Base-by-base conservation (phyloP, 2,113 vertebrate species). In the Ctenodactylus gundi region DNA sequence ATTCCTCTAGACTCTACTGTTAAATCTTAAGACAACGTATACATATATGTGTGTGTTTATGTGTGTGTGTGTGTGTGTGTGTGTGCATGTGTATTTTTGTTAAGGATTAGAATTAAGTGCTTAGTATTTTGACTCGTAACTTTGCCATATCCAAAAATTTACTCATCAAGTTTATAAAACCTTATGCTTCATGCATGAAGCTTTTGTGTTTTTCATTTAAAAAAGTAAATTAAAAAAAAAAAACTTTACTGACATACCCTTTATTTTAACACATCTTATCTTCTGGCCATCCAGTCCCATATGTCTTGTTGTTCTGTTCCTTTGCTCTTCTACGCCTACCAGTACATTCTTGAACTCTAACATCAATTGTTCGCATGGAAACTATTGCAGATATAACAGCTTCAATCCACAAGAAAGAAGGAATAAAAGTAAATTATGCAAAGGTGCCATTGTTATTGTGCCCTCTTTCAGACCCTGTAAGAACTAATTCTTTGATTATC, bases 311-410 rank as follows among this genome's bases (percentile, higher is more conserved):
- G 21, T 80, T 49, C 9, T 25, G 31, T 10, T 12, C 17, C 67
- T 65, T 39, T 51, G 23, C 14, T 76, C 44, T 87, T 86, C 27
- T 4, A 29, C 0, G 6, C 14, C 75, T 31, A 75, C 31, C 15
- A 55, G 49, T 49, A 58, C 44, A 83, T 95, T 97, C 88, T 97
- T 36, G 93, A 94, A 97, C 81, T 95, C 90, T 93, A 96, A 88
- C 97, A 97, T 70, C 94, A 97, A 87, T 68, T 96, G 96, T 98
- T 97, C 93, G 97, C 96, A 97, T 97, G 97, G 97, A 98, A 98
- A 98, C 96, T 88, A 89, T 64, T 96, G 96, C 90, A 98, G 85
- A 96, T 78, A 41, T 94, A 96, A 90, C 94, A 97, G 90, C 90
- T 98, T 73, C 68, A 96, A 95, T 94, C 93, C 88, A 95, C 76